phyloP scores from a whole-genome alignment of 2,797 vertebrate species.

The Darevskia nairensis region DNA sequence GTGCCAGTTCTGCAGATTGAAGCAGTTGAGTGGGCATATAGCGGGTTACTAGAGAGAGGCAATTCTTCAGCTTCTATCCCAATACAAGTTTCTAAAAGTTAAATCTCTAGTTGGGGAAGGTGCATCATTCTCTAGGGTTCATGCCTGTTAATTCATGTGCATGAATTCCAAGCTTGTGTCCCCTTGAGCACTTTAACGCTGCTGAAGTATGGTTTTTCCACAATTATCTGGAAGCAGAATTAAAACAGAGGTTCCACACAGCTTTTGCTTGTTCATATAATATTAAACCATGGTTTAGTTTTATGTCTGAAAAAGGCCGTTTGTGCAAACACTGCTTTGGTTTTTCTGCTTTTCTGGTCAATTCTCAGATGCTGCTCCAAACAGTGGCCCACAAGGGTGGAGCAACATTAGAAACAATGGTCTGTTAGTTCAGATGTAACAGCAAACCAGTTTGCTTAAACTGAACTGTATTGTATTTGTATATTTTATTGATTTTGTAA shows the following conservation, averaged over 20 bases:
- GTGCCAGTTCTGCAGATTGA: no score
- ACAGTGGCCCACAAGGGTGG: no score
- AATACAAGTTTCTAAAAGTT: not conserved
- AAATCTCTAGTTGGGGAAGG: not conserved
- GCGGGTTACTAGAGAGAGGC: not conserved
- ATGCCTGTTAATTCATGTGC: not conserved
- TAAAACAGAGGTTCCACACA: not conserved
- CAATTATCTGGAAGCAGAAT: not conserved
- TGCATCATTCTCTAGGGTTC: not conserved
- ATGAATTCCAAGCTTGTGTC: not conserved
- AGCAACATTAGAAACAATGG: no score
- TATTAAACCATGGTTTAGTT: not conserved
- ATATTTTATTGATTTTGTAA: no score
- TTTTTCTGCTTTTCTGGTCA: no score
- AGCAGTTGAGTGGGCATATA: no score
- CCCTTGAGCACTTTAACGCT: not conserved
- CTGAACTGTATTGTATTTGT: no score
- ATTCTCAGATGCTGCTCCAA: no score
- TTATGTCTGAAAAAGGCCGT: not conserved
- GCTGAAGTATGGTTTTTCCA: not conserved
- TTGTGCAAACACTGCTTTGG: not conserved
- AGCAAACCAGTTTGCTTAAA: no score
- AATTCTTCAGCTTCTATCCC: no score
- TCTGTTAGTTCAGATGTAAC: no score
- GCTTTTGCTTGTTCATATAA: not conserved